These are phyloP conservation scores for Spisula subtruncata DNA, from an alignment of 2,888 invertebrate genomes.

Conservation along the genomic window DNA sequence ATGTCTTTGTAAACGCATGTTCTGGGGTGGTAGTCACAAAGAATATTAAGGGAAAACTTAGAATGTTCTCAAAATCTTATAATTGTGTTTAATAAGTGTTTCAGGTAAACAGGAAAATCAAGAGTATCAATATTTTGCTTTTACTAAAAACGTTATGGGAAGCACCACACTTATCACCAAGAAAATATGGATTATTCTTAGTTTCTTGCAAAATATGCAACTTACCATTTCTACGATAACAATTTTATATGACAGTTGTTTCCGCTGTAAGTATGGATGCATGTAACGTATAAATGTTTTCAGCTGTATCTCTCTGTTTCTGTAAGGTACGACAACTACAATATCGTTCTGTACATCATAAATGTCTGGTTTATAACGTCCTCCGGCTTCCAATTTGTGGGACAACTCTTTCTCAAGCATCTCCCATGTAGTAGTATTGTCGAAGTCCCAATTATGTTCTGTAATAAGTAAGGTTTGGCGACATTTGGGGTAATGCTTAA, in stretches of 20 bases:
- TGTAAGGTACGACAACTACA: constrained; percentile 18
- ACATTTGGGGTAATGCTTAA: too few relatives aligned
- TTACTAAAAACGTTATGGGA: too few relatives aligned
- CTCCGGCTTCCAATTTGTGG: not conserved
- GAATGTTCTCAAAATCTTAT: too few relatives aligned
- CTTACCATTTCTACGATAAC: constrained; percentile 29
- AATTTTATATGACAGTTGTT: not conserved
- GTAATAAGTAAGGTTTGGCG: not conserved
- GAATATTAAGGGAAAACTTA: too few relatives aligned
- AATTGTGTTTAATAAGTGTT: too few relatives aligned
- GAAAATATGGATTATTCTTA: too few relatives aligned
- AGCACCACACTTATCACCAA: too few relatives aligned
- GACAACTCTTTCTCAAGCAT: not conserved
- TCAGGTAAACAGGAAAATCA: too few relatives aligned
- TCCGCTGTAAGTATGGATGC: constrained; percentile 27
- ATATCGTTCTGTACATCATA: not conserved
- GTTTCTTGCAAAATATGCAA: too few relatives aligned
- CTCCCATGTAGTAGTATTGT: not conserved
- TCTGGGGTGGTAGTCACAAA: too few relatives aligned
- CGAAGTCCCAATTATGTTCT: not conserved
- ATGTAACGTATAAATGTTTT: constrained; percentile 20
- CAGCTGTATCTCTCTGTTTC: constrained; percentile 23
- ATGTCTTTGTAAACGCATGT: too few relatives aligned
- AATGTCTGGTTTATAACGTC: not conserved
- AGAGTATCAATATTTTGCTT: too few relatives aligned